Evolutionary conservation across 2,888 invertebrate species (phyloP), one percentile per base, ranked within the genome.

Genomic region (Cataglyphis rosenhaueri): DNA sequence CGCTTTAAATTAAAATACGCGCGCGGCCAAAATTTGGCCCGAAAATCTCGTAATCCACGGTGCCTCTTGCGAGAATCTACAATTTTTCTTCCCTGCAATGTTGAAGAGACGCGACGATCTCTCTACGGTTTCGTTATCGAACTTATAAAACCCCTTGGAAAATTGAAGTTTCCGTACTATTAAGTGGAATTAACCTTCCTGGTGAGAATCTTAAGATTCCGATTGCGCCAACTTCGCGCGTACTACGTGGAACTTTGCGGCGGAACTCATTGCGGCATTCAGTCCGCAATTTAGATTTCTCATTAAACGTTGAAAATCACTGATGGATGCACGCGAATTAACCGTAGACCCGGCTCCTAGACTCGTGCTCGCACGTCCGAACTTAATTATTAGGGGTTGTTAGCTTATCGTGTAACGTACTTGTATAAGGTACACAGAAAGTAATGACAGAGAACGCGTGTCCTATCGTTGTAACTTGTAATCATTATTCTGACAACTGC

Each of bases 201-300:
- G 81, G 41, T 48, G 82, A 82, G 88, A 85, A 87, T 88, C 86
- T 84, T 81, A 81, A 86, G 82, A 84, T 83, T 86, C 84, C 78
- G 83, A 88, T 88, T 76, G 79, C 78, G 12, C 76, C 71, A 73
- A 87, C 76, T 85, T 84, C 8, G 81, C 74, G 82, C 70, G 44
- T 62, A 62, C 82, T 29, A 81, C 44, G 52, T 71, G 57, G 74
- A 83, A 85, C 71, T 85, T 83, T 70, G 70, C 59, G 44, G 44
- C 44, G 68, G 68, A 70, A 70, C 78, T 78, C 68, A 78, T 78
- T 59, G 78, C 78, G 35, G 70, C 78, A 79, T 79, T 79, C 78
- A 70, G 41, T 59, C 78, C 78, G 78, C 78, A 79, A 79, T 70
- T 79, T 79, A 79, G 78, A 79, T 79, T 79, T 79, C 78, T 79